phyloP scores from a whole-genome alignment of 2,888 invertebrate species.

The Diadegma fenestrale region DNA sequence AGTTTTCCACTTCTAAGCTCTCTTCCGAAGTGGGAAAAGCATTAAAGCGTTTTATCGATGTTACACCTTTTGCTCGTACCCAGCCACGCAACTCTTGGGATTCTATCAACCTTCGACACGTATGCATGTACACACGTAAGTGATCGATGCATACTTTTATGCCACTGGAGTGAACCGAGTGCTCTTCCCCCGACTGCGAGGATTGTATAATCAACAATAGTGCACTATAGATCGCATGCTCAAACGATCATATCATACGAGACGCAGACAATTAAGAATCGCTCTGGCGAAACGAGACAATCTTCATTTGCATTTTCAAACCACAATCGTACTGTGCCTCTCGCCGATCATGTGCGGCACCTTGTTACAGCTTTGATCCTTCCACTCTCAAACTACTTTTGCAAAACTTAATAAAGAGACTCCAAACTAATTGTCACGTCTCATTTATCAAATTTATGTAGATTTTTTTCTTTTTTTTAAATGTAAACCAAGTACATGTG shows the following conservation, averaged over 20 bases:
- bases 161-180: neutral
- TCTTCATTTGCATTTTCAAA: neutral
- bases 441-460: neutral
- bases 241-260: neutral
- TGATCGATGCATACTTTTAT: slow-evolving; percentile 1
- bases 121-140: neutral
- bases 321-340: neutral
- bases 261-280: neutral
- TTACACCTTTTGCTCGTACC: slow-evolving; percentile 7
- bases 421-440: neutral
- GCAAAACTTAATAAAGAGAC: neutral
- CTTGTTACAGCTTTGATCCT: neutral
- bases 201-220: neutral
- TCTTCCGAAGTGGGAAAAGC: neutral
- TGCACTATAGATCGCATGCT: neutral
- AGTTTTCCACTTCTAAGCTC: slow-evolving; percentile 25
- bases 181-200: neutral
- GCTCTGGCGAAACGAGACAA: neutral
- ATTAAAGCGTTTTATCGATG: slow-evolving; percentile 25
- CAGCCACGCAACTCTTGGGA: slow-evolving; percentile 13
- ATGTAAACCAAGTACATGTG: neutral
- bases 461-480: neutral
- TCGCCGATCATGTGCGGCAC: neutral
- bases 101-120: slow-evolving; percentile 11
- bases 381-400: neutral